phyloP scores from a whole-genome alignment of 2,888 invertebrate species.

The Hydriomena furcata region DNA sequence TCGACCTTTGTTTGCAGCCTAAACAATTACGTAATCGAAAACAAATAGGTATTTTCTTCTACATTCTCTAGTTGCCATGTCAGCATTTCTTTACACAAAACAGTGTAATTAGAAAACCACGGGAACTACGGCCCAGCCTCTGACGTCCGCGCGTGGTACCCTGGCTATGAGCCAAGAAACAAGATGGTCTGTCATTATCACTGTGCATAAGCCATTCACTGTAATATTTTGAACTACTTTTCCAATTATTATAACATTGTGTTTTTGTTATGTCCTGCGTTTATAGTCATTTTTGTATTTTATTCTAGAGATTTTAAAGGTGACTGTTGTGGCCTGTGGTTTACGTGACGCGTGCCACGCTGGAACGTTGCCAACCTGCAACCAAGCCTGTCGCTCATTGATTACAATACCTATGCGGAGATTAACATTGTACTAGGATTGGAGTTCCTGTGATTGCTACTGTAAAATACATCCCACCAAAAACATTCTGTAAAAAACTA shows the following conservation, averaged over 20 bases:
- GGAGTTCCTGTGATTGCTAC: background rate
- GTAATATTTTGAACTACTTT: conserved; percentile 40
- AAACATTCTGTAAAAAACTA: no score
- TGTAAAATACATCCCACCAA: no score
- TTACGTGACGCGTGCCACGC: conserved; percentile 46
- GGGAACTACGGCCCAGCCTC: conserved; percentile 20
- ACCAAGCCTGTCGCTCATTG: conserved; percentile 54
- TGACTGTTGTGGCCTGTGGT: background rate
- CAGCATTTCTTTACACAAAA: conserved; percentile 45
- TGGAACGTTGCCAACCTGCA: conserved; percentile 58
- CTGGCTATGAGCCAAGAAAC: conserved; percentile 57
- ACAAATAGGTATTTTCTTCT: no score
- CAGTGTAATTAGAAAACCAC: conserved; percentile 35
- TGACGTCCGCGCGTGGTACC: conserved; percentile 49
- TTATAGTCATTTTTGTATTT: background rate
- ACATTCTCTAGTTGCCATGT: conserved; percentile 44
- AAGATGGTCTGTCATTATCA: conserved; percentile 62
- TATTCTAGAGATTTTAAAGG: background rate
- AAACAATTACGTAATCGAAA: background rate
- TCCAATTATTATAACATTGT: background rate
- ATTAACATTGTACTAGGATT: conserved; percentile 40
- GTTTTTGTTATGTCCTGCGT: background rate
- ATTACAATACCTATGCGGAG: conserved; percentile 45
- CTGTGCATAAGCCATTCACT: conserved; percentile 42
- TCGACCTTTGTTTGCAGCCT: no score